Conservation (phyloP, 1,140 invertebrate species). For the Hycleus cichorii region DNA sequence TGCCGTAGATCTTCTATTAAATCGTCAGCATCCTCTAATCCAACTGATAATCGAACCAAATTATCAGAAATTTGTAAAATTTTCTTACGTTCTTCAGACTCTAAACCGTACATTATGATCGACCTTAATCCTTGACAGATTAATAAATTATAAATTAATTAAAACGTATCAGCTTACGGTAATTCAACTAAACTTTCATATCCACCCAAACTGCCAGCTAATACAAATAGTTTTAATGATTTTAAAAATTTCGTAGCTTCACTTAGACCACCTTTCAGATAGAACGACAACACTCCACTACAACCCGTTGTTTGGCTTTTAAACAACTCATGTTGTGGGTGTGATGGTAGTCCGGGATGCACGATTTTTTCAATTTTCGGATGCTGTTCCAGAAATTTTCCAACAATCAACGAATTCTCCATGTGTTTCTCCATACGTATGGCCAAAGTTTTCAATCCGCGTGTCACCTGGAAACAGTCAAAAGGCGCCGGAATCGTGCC, state of each 20-base stretch:
- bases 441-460: slow-evolving; percentile 90
- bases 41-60: slow-evolving; percentile 85
- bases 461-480: slow-evolving; percentile 89
- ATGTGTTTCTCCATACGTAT: slow-evolving; percentile 87
- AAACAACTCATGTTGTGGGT: slow-evolving; percentile 83
- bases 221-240: slow-evolving; percentile 70
- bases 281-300: slow-evolving; percentile 90
- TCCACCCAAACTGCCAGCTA: slow-evolving; percentile 93
- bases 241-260: slow-evolving; percentile 73
- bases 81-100: slow-evolving; percentile 62
- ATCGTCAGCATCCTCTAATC: slow-evolving; percentile 82
- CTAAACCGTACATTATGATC: slow-evolving; percentile 76
- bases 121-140: slow-evolving; percentile 39
- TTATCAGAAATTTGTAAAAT: slow-evolving; percentile 79
- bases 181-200: slow-evolving; percentile 87
- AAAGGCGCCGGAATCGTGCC: slow-evolving; percentile 93
- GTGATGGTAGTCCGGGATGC: slow-evolving; percentile 79
- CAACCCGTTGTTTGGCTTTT: slow-evolving; percentile 80
- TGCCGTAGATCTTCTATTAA: slow-evolving; percentile 82
- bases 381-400: slow-evolving; percentile 72
- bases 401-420: slow-evolving; percentile 68
- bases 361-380: slow-evolving; percentile 71
- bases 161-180: slow-evolving; percentile 56
- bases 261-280: slow-evolving; percentile 60
- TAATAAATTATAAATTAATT: slow-evolving; percentile 4